A percentile compares a stretch with the other conserved stretches of the same genome.
Evolutionary conservation across 2,113 vertebrate species (phyloP).

Genomic region (Caranx ignobilis): DNA sequence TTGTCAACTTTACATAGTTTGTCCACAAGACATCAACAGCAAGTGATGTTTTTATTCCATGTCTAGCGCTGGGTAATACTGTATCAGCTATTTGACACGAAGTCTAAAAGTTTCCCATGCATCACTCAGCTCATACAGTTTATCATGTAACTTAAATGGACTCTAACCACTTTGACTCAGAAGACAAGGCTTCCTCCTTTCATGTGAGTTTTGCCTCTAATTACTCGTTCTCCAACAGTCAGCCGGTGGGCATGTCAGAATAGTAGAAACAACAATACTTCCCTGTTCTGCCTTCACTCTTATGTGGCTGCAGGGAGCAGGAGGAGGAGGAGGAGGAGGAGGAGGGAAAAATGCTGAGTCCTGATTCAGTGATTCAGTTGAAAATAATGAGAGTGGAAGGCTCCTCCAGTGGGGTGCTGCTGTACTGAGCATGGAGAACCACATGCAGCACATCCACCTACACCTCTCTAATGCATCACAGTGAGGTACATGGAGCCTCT

Average conservation of each 20-base stretch:
- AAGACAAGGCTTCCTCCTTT: slow-evolving; percentile 50
- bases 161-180: slow-evolving; percentile 15
- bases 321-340: slow-evolving; percentile 2
- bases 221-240: slow-evolving; percentile 63
- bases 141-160: slow-evolving; percentile 25
- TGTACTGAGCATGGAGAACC: slow-evolving; percentile 56
- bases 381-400: slow-evolving; percentile 79
- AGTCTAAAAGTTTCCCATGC: background rate
- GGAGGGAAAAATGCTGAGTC: slow-evolving; percentile 33
- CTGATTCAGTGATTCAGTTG: slow-evolving; percentile 69
- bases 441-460: slow-evolving; percentile 66
- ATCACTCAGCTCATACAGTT: slow-evolving; percentile 22
- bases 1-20: background rate
- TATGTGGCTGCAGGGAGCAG: slow-evolving; percentile 32
- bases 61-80: background rate
- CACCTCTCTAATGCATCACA: slow-evolving; percentile 61
- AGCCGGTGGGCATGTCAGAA: slow-evolving; percentile 65
- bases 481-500: slow-evolving; percentile 43
- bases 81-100: background rate
- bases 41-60: no score
- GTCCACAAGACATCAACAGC: background rate
- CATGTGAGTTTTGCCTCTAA: slow-evolving; percentile 60
- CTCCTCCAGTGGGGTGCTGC: slow-evolving; percentile 57
- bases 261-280: slow-evolving; percentile 57
- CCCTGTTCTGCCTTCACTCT: slow-evolving; percentile 54